phyloP scores from a whole-genome alignment of 2,797 vertebrate genomes.

The Falco cherrug region DNA sequence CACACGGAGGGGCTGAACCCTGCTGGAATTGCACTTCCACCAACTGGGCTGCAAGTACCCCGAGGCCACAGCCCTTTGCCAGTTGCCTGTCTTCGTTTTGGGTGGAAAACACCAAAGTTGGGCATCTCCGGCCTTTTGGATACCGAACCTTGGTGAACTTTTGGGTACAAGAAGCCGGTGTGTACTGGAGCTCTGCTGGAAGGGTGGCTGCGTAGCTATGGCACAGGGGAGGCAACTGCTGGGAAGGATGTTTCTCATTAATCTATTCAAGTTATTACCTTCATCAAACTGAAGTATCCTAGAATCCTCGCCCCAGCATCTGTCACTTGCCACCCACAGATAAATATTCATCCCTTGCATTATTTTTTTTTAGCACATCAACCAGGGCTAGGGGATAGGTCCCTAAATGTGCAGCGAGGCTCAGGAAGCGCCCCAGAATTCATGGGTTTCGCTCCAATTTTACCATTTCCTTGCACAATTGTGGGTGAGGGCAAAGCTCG shows the following conservation, averaged over 20 bases:
- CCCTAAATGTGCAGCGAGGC: not conserved
- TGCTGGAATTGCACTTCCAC: not conserved
- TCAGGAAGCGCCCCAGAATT: not conserved
- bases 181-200: not conserved
- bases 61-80: not conserved
- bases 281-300: conserved; percentile 26
- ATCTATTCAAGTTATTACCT: conserved; percentile 13
- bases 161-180: not conserved
- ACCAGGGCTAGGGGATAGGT: not conserved
- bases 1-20: not conserved
- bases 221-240: not conserved
- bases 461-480: accelerated
- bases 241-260: conserved; percentile 24
- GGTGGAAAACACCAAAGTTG: not conserved
- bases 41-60: not conserved
- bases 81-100: not conserved
- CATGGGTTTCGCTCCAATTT: accelerated
- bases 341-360: conserved; percentile 19
- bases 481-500: not conserved
- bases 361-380: not conserved
- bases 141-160: not conserved
- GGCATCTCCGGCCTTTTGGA: not conserved
- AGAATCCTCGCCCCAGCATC: conserved; percentile 32
- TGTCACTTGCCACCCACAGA: conserved; percentile 50
- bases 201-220: not conserved